phyloP scores from a whole-genome alignment of 2,797 vertebrate genomes.

The Pelodytes ibericus region DNA sequence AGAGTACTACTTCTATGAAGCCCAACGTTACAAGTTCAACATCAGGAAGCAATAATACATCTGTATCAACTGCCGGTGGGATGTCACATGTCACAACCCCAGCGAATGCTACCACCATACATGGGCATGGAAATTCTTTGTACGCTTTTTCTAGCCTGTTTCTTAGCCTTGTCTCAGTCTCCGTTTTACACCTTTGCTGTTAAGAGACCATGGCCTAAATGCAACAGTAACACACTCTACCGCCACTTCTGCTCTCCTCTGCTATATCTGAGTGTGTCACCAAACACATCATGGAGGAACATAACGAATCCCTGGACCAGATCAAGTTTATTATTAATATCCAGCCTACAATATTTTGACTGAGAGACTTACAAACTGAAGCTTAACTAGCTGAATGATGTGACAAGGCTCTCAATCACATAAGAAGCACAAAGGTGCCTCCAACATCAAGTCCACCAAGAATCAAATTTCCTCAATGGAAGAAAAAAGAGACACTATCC shows the following conservation, averaged over 20 bases:
- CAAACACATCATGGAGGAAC: conserved; percentile 58
- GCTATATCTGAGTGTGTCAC: conserved; percentile 60
- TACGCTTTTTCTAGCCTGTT: conserved; percentile 72
- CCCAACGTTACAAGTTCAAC: conserved; percentile 46
- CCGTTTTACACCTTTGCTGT: conserved; percentile 81
- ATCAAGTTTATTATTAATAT: conserved; percentile 43
- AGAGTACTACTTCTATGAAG: background rate
- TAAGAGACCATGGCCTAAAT: conserved; percentile 76
- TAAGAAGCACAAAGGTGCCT: conserved; percentile 42
- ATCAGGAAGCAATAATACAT: conserved; percentile 52
- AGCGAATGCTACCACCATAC: conserved; percentile 67
- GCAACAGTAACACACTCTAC: conserved; percentile 60
- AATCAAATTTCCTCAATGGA: conserved; percentile 60
- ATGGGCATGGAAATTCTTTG: conserved; percentile 71
- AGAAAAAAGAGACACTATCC: conserved; percentile 57
- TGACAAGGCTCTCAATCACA: conserved; percentile 57
- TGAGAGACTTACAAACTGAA: conserved; percentile 61
- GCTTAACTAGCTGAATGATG: conserved; percentile 59
- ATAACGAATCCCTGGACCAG: conserved; percentile 56
- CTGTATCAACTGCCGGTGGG: conserved; percentile 58
- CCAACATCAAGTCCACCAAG: conserved; percentile 57
- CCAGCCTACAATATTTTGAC: conserved; percentile 61
- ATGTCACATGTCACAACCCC: conserved; percentile 59
- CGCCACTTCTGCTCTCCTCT: conserved; percentile 61
- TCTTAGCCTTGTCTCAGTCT: conserved; percentile 71